phyloP scores from a whole-genome alignment of 2,797 vertebrate genomes.

The Acanthurus lineatus region DNA sequence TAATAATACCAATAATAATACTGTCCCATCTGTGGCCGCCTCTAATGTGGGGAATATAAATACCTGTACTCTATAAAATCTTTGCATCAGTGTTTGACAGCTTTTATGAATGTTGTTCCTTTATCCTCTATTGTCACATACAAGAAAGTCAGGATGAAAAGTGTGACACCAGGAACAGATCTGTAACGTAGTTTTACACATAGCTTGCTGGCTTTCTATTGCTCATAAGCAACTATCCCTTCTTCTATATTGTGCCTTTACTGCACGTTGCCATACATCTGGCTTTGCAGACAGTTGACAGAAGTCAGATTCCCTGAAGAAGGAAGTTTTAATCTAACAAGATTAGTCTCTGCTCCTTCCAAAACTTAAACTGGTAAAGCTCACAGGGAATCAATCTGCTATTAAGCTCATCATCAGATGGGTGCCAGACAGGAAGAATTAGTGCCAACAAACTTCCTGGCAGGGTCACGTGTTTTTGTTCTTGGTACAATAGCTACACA shows the following conservation, averaged over 20 bases:
- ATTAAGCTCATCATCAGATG: conserved; percentile 2
- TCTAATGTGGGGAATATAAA: conserved; percentile 24
- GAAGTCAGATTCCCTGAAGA: not conserved
- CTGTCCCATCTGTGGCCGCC: not conserved
- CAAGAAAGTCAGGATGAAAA: not conserved
- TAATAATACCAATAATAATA: not conserved
- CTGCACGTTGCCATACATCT: not conserved
- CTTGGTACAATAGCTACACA: not conserved
- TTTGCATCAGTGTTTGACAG: not conserved
- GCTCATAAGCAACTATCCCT: not conserved
- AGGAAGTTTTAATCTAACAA: not conserved
- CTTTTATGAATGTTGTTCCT: not conserved
- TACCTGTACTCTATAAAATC: conserved; percentile 12
- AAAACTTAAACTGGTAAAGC: not conserved
- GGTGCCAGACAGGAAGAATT: not conserved
- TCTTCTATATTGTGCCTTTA: not conserved
- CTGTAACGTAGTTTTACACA: not conserved
- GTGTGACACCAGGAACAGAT: not conserved
- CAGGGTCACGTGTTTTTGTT: too few relatives aligned
- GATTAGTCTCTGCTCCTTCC: conserved; percentile 8
- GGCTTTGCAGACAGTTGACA: conserved; percentile 19
- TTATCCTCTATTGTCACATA: not conserved
- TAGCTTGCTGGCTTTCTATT: not conserved
- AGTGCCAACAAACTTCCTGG: not conserved
- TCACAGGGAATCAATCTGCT: not conserved